Conservation (phyloP, 2,888 invertebrate species). For the Agonum fuliginosum region DNA sequence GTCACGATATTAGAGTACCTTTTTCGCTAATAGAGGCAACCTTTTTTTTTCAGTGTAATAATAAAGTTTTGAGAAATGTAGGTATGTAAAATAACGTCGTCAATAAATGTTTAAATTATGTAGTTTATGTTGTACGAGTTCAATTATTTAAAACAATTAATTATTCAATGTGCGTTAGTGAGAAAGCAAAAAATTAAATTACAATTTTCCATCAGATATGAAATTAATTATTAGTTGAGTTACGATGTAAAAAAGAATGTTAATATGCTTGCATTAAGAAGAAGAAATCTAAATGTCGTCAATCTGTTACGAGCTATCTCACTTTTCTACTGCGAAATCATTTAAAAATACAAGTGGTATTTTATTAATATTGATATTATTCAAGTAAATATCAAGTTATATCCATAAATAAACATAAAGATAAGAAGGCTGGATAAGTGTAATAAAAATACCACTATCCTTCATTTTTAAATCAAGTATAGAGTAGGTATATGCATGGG, state of each 20-base stretch:
- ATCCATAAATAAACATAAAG: conserved; percentile 41
- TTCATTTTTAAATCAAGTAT: conserved; percentile 42
- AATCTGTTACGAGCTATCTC: background rate
- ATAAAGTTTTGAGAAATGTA: no score
- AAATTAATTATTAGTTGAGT: conserved; percentile 16
- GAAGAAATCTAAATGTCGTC: conserved; percentile 23
- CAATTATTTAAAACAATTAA: background rate
- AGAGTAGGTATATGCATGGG: conserved; percentile 21
- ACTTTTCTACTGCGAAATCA: background rate
- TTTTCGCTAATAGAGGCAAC: no score
- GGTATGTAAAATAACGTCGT: no score
- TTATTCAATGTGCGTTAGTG: background rate
- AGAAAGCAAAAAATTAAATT: background rate
- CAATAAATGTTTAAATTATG: no score
- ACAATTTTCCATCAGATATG: conserved; percentile 19
- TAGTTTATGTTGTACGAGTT: background rate
- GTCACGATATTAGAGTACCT: no score
- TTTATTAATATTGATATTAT: conserved; percentile 45
- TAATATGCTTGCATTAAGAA: conserved; percentile 19
- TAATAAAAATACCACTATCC: conserved; percentile 40
- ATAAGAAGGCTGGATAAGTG: conserved; percentile 3
- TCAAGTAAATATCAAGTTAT: conserved; percentile 33
- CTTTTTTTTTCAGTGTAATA: no score
- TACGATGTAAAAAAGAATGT: conserved; percentile 4
- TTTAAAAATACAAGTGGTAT: conserved; percentile 29